Conservation (phyloP, 2,113 vertebrate genomes). For the Hiodon alosoides region DNA sequence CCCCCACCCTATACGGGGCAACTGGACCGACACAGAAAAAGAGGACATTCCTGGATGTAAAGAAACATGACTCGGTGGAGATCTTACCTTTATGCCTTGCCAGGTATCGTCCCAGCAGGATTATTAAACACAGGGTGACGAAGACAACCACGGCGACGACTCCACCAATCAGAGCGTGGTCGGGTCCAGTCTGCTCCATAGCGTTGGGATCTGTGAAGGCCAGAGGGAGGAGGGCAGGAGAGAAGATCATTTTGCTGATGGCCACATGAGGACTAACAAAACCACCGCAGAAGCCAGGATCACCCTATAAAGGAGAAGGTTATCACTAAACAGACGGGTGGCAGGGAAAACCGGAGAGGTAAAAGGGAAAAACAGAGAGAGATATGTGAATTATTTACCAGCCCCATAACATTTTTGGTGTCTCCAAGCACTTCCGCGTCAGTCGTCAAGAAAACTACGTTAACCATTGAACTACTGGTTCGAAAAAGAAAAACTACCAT, state of each 20-base stretch:
- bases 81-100: conserved; percentile 97
- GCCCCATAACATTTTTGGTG: conserved; percentile 32
- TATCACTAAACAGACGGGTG: not conserved
- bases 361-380: conserved; percentile 39
- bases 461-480: conserved; percentile 43
- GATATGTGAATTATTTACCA: conserved; percentile 51
- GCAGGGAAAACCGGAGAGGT: conserved; percentile 38
- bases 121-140: conserved; percentile 96
- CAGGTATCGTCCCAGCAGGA: conserved; percentile 95
- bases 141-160: conserved; percentile 98
- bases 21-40: too few relatives aligned
- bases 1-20: too few relatives aligned
- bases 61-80: not conserved
- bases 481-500: not conserved
- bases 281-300: conserved; percentile 19
- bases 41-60: too few relatives aligned
- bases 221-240: conserved; percentile 62
- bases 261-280: conserved; percentile 42
- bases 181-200: conserved; percentile 79
- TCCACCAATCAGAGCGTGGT: conserved; percentile 95
- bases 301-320: conserved; percentile 26
- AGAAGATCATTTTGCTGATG: conserved; percentile 35
- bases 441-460: conserved; percentile 42
- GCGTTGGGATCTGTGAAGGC: conserved; percentile 82
- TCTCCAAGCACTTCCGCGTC: conserved; percentile 44